A percentile compares a stretch with the other conserved stretches of the same genome.
Conservation (phyloP, 2,797 vertebrate genomes). For the Girardinus metallicus region DNA sequence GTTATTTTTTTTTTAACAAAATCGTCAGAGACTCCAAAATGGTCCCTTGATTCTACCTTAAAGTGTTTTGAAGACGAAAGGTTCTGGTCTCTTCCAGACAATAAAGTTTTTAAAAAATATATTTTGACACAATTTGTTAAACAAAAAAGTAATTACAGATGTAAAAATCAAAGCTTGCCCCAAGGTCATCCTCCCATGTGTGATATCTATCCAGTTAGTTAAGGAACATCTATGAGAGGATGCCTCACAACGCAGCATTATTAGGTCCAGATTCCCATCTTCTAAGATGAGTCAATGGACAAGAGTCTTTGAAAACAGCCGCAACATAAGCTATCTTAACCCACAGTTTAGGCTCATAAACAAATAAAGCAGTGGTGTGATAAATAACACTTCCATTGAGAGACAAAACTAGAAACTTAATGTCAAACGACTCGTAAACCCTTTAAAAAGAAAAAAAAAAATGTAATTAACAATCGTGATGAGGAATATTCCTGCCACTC, state of each 20-base stretch:
- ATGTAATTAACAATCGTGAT: conserved; percentile 6
- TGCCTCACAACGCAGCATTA: not conserved
- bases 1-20: not conserved
- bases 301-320: not conserved
- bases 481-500: conserved; percentile 27
- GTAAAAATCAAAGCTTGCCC: not conserved
- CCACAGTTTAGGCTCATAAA: conserved; percentile 12
- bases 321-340: not conserved
- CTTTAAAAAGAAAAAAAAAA: conserved; percentile 18
- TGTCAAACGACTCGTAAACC: conserved; percentile 21
- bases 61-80: not conserved
- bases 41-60: not conserved
- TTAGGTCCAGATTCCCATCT: not conserved
- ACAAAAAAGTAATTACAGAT: not conserved
- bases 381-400: conserved; percentile 6
- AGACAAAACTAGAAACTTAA: conserved; percentile 8
- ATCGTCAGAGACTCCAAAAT: not conserved
- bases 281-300: not conserved
- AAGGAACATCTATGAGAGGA: not conserved
- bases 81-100: not conserved
- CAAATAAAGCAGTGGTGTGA: not conserved
- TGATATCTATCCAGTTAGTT: not conserved
- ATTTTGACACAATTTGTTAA: not conserved
- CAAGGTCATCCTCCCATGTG: not conserved
- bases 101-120: not conserved